Conservation (phyloP, 2,113 vertebrate genomes). For the Poeciliopsis occidentalis region DNA sequence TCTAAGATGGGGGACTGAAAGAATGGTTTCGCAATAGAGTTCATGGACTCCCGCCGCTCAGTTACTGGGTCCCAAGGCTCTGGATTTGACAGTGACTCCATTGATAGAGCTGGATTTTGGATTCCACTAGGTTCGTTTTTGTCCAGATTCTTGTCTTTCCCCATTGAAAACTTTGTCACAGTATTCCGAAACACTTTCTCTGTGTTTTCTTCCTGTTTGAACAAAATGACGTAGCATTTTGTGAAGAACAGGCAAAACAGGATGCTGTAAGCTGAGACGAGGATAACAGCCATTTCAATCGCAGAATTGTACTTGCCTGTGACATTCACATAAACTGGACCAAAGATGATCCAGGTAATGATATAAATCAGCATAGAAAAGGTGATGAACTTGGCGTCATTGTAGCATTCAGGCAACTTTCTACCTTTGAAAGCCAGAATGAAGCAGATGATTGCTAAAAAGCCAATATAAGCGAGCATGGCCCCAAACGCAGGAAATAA, state of each 20-base stretch:
- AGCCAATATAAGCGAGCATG: slow-evolving; percentile 80
- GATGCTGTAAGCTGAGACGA: slow-evolving; percentile 84
- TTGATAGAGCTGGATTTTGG: neutral
- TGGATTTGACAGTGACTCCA: neutral
- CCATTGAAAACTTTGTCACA: slow-evolving; percentile 12
- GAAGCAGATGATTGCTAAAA: slow-evolving; percentile 82
- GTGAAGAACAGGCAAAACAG: slow-evolving; percentile 84
- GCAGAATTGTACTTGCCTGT: slow-evolving; percentile 78
- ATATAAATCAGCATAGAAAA: slow-evolving; percentile 87
- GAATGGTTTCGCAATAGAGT: neutral
- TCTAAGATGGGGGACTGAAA: neutral
- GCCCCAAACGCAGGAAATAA: slow-evolving; percentile 74
- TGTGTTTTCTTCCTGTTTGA: slow-evolving; percentile 80
- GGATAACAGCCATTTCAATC: slow-evolving; percentile 82
- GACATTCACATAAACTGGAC: slow-evolving; percentile 78
- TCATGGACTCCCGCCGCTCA: neutral
- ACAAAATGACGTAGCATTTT: slow-evolving; percentile 85
- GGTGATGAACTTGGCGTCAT: slow-evolving; percentile 86
- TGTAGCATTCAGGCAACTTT: slow-evolving; percentile 85
- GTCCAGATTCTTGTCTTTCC: neutral
- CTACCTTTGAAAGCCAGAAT: slow-evolving; percentile 83
- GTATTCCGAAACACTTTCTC: slow-evolving; percentile 58
- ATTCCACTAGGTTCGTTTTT: neutral
- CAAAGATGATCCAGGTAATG: slow-evolving; percentile 80
- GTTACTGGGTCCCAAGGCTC: neutral